Percentiles rank a stretch among this genome's conserved stretches.
These are phyloP conservation scores for Drosophila willistoni DNA, from an alignment of 1,140 invertebrate genomes.

Conservation along the genomic window DNA sequence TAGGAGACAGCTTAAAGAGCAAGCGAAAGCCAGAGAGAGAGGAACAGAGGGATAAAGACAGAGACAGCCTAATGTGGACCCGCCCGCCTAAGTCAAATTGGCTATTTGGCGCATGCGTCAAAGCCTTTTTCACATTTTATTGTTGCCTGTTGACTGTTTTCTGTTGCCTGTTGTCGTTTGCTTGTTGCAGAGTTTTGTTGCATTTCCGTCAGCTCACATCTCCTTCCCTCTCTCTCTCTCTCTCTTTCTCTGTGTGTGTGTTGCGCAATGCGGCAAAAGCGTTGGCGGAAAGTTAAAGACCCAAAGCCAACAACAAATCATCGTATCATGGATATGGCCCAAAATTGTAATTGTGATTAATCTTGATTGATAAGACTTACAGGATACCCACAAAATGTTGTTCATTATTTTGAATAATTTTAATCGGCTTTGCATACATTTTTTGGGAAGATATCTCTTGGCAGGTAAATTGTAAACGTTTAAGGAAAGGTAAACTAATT, in stretches of 20 bases:
- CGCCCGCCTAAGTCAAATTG: constrained; percentile 54
- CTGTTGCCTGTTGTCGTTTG: constrained; percentile 24
- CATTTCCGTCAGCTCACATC: constrained; percentile 56
- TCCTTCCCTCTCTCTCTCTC: neutral
- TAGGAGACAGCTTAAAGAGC: constrained; percentile 26
- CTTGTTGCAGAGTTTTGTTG: constrained; percentile 22
- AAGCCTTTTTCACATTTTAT: constrained; percentile 36
- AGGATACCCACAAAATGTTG: no score
- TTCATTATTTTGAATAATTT: no score
- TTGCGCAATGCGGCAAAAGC: constrained; percentile 24
- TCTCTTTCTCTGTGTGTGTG: neutral
- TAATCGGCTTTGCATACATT: no score
- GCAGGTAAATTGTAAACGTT: no score
- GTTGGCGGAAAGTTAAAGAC: constrained; percentile 9
- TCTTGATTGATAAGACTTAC: no score
- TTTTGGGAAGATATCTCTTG: no score
- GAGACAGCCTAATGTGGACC: constrained; percentile 46
- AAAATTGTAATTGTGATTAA: constrained; percentile 2
- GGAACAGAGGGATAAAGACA: constrained; percentile 29
- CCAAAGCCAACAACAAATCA: constrained; percentile 2
- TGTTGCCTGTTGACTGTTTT: constrained; percentile 15
- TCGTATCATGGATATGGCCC: neutral
- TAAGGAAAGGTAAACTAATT: no score
- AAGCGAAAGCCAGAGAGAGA: constrained; percentile 39
- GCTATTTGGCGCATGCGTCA: constrained; percentile 70